Conservation (phyloP, 2,888 invertebrate genomes). For the Plagiodera versicolora region DNA sequence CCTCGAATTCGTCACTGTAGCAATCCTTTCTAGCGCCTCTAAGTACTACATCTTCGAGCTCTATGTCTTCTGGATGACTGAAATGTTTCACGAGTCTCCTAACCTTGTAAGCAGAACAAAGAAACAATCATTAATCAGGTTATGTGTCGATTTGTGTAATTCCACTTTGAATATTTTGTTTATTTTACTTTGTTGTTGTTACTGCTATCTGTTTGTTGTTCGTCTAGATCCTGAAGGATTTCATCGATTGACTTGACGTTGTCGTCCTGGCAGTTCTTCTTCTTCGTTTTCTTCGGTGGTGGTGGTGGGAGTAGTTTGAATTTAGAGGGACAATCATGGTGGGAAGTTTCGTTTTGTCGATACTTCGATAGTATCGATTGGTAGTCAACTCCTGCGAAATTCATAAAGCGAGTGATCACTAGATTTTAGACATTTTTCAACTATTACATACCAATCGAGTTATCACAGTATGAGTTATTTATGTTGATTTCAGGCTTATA, state of each 20-base stretch:
- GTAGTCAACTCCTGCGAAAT: too few relatives aligned
- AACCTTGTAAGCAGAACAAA: too few relatives aligned
- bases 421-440: background rate
- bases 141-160: too few relatives aligned
- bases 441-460: background rate
- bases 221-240: conserved; percentile 47
- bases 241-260: conserved; percentile 45
- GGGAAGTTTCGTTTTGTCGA: background rate
- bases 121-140: too few relatives aligned
- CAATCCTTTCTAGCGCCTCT: conserved; percentile 25
- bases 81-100: conserved; percentile 49
- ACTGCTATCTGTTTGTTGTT: conserved; percentile 30
- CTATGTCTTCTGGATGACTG: conserved; percentile 38
- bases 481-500: background rate
- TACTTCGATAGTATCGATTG: background rate
- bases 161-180: too few relatives aligned
- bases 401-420: too few relatives aligned
- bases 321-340: conserved; percentile 45
- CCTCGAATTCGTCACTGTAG: conserved; percentile 36
- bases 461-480: background rate
- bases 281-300: conserved; percentile 24
- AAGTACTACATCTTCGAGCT: conserved; percentile 30
- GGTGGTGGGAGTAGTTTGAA: conserved; percentile 34
- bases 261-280: too few relatives aligned
- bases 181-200: conserved; percentile 12